Evolutionary conservation across 1,140 invertebrate genomes (phyloP), one percentile per base, ranked within the genome.

Genomic region (Holcopasites calliopsidis): DNA sequence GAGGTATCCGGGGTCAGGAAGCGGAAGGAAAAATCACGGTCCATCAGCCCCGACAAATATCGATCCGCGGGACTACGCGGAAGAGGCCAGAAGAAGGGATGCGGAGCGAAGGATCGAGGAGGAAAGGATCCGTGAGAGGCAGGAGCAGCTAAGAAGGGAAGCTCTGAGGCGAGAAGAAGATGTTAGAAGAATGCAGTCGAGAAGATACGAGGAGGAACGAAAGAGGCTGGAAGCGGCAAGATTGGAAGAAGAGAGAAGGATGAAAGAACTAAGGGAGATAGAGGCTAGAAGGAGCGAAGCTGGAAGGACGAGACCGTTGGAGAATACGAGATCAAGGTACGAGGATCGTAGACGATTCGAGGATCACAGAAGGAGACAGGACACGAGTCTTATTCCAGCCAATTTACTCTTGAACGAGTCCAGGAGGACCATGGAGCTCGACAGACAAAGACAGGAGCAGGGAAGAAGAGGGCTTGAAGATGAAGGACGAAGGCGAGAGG

Each of bases 131-230:
- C 76, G 60, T 10, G 73, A 76, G 31, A 42, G 55, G n/a, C 62
- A 70, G 42, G 61, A 76, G 31, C 52, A 49, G 35, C 62, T 58
- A 13, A 74, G 60, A 23, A 75, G 40, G 13, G 79, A 79, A 58
- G 77, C 50, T 38, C 11, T 49, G n/a, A 85, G 74, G 23, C 77
- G 85, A 31, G 85, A 85, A 40, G 58, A 78, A 26, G 84, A 87
- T 35, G 21, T 28, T 23, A 76, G 73, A 7, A 77, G 70, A 33
- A 40, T 13, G 23, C 72, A 85, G 49, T 85, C 85, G 3, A 80
- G 74, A 1, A 66, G 64, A 18, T 82, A 80, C 54, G 84, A 87
- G 33, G 86, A 86, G 60, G 64, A 84, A n/a, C 78, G 84, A 54
- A 68, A 58, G 60, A 73, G 77, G 18, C 60, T 66, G n/a, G 82